Conservation (phyloP, 2,797 vertebrate genomes). For the Chromobotia macracanthus region DNA sequence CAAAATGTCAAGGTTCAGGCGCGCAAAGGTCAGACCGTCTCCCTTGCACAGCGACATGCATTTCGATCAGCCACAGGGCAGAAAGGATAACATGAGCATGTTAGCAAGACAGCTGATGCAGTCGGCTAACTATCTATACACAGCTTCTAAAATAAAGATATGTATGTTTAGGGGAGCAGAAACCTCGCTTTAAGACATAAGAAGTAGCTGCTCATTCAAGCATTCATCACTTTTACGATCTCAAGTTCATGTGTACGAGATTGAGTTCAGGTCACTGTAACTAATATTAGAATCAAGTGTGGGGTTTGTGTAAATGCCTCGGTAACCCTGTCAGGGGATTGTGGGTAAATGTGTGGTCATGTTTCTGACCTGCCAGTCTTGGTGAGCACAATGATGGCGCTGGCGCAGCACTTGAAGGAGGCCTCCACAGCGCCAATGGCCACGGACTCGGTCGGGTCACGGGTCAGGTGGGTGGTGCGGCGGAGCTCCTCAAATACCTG, state of each 20-base stretch:
- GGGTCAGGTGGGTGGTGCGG: constrained; percentile 89
- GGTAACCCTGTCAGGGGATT: constrained; percentile 1
- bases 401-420: constrained; percentile 97
- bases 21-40: constrained; percentile 69
- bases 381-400: constrained; percentile 95
- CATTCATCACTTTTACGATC: neutral
- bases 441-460: constrained; percentile 93
- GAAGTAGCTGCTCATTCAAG: neutral
- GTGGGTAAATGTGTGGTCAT: constrained; percentile 37
- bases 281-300: constrained; percentile 17
- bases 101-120: neutral
- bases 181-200: neutral
- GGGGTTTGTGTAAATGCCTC: constrained; percentile 8
- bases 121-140: neutral
- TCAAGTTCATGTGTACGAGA: neutral
- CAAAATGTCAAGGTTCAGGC: constrained; percentile 80
- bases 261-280: constrained; percentile 5
- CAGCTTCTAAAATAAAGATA: neutral
- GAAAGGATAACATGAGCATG: neutral
- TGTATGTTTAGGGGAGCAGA: neutral
- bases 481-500: constrained; percentile 97
- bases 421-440: constrained; percentile 96
- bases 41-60: constrained; percentile 49
- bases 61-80: constrained; percentile 43
- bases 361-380: constrained; percentile 89